Evolutionary conservation across 2,797 vertebrate species (phyloP).

Genomic region (Hozukius guyotensis): DNA sequence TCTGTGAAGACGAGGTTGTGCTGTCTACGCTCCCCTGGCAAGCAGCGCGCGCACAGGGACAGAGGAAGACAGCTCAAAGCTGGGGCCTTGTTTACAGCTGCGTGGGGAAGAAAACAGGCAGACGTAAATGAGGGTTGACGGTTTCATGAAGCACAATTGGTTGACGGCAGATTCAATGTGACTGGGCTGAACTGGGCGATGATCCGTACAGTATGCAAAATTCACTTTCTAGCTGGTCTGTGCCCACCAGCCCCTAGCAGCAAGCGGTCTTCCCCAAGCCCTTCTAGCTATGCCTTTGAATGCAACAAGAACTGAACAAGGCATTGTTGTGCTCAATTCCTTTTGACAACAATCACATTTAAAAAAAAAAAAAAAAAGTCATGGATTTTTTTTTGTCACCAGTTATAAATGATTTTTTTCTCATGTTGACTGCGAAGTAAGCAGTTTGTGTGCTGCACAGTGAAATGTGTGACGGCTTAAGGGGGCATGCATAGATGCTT

Average conservation of each 20-base stretch:
- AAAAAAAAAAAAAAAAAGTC: slow-evolving; percentile 80
- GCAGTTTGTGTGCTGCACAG: slow-evolving; percentile 64
- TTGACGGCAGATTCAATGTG: slow-evolving; percentile 98
- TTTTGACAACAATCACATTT: slow-evolving; percentile 98
- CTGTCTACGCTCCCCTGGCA: slow-evolving; percentile 84
- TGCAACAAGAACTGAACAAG: slow-evolving; percentile 90
- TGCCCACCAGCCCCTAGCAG: slow-evolving; percentile 95
- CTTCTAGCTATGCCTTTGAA: slow-evolving; percentile 89
- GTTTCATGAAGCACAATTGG: slow-evolving; percentile 98
- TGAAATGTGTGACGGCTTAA: slow-evolving; percentile 29
- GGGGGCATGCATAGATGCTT: slow-evolving; percentile 39
- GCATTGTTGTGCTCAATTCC: slow-evolving; percentile 90
- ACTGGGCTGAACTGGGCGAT: slow-evolving; percentile 98
- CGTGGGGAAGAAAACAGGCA: slow-evolving; percentile 89
- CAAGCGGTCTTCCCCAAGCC: slow-evolving; percentile 86
- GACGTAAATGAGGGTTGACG: slow-evolving; percentile 98
- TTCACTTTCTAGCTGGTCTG: slow-evolving; percentile 96
- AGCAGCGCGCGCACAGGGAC: slow-evolving; percentile 74
- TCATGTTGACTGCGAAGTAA: slow-evolving; percentile 64
- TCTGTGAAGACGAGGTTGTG: slow-evolving; percentile 81
- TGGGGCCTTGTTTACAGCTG: slow-evolving; percentile 91
- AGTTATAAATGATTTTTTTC: slow-evolving; percentile 85
- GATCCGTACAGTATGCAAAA: slow-evolving; percentile 99
- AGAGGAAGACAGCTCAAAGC: slow-evolving; percentile 87
- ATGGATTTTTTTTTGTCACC: slow-evolving; percentile 89